Conservation (phyloP, 1,140 invertebrate species). For the Drosophila tristis region DNA sequence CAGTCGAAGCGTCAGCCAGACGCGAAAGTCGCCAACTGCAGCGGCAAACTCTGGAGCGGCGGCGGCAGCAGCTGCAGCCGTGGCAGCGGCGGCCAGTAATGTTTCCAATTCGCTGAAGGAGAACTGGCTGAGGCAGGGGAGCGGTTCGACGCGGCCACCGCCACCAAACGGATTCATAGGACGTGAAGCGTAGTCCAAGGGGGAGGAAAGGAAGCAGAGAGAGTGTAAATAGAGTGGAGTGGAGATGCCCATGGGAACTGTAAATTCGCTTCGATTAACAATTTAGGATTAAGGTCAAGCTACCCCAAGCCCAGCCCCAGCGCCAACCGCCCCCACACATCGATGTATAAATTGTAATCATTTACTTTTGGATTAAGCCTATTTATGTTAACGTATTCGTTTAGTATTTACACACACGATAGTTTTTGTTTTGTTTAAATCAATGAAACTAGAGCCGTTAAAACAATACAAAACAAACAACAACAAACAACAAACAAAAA, state of each 20-base stretch:
- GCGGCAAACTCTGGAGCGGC: constrained; percentile 27
- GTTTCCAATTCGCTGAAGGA: constrained; percentile 71
- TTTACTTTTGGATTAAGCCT: constrained; percentile 60
- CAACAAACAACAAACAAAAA: constrained; percentile 24
- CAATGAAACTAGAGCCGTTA: constrained; percentile 55
- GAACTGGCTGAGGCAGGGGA: constrained; percentile 68
- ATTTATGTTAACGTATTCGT: constrained; percentile 69
- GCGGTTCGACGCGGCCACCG: constrained; percentile 49
- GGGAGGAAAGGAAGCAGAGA: constrained; percentile 2
- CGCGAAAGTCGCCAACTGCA: constrained; percentile 43
- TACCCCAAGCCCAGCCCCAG: neutral
- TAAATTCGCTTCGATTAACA: no score
- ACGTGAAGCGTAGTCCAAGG: constrained; percentile 62
- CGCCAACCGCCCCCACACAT: constrained; percentile 11
- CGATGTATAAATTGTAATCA: constrained; percentile 36
- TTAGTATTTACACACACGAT: constrained; percentile 60
- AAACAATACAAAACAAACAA: constrained; percentile 34
- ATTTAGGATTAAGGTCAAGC: constrained; percentile 36
- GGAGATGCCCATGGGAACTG: neutral
- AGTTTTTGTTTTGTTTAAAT: constrained; percentile 61
- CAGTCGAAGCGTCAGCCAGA: constrained; percentile 66
- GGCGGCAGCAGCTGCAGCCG: constrained; percentile 6
- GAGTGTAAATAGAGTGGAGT: constrained; percentile 46
- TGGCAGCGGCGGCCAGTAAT: constrained; percentile 34
- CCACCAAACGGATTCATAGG: constrained; percentile 83